Conservation (phyloP, 2,888 invertebrate species). For the Orchesella flavescens region DNA sequence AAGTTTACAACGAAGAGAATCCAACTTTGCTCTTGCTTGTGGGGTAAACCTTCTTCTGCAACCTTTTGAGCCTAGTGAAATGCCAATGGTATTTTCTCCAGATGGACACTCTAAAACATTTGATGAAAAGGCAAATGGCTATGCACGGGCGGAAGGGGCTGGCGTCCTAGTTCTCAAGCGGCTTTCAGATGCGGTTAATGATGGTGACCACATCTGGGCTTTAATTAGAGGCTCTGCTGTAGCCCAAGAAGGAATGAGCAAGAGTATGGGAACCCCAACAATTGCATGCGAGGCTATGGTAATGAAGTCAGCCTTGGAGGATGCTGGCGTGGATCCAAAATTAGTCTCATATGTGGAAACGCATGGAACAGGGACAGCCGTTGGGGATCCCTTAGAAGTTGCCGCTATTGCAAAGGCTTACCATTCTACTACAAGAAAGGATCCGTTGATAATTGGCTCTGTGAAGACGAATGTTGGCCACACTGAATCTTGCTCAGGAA, state of each 20-base stretch:
- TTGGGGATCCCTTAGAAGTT: constrained; percentile 55
- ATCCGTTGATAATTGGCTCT: constrained; percentile 40
- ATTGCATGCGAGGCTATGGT: constrained; percentile 19
- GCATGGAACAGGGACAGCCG: constrained; percentile 74
- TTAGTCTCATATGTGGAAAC: constrained; percentile 16
- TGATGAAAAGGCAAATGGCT: constrained; percentile 57
- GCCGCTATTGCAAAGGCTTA: constrained; percentile 37
- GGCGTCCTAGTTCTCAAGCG: constrained; percentile 34
- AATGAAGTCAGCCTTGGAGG: constrained; percentile 27
- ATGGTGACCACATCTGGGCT: constrained; percentile 33
- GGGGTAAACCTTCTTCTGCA: constrained; percentile 56
- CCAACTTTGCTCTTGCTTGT: constrained; percentile 39
- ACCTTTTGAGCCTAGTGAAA: constrained; percentile 19
- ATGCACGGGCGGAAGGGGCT: constrained; percentile 46
- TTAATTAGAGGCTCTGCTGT: constrained; percentile 39
- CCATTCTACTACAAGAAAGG: background rate
- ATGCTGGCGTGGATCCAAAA: constrained; percentile 14
- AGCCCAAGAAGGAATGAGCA: constrained; percentile 44
- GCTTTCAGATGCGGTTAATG: constrained; percentile 39
- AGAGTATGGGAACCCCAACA: constrained; percentile 41
- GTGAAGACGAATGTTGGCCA: constrained; percentile 63
- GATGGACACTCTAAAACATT: constrained; percentile 59
- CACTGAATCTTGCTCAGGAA: constrained; percentile 57
- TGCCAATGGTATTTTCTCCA: constrained; percentile 65
- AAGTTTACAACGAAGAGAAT: constrained; percentile 15